Conservation (phyloP, 2,888 invertebrate species). For the Saturnia pavonia region DNA sequence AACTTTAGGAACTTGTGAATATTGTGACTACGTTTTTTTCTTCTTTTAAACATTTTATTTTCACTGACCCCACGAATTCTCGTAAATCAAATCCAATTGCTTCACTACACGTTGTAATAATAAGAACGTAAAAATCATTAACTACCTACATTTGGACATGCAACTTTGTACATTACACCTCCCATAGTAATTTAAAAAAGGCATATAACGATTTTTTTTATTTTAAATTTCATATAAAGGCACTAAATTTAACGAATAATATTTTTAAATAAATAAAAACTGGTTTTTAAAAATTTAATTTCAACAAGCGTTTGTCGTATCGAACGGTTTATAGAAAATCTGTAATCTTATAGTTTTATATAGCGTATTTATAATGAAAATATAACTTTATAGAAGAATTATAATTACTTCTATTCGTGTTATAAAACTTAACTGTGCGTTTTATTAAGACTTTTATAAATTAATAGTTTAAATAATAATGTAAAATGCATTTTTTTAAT, state of each 20-base stretch:
- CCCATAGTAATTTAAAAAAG: constrained; percentile 47
- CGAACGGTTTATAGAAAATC: not conserved
- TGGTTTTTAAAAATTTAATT: not conserved
- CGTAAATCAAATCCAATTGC: constrained; percentile 2
- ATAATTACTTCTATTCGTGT: not conserved
- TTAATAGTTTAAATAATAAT: not conserved
- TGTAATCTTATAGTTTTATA: not conserved
- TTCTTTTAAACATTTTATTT: not conserved
- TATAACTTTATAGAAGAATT: not conserved
- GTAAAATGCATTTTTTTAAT: not conserved
- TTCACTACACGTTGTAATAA: constrained; percentile 33
- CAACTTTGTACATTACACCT: constrained; percentile 47
- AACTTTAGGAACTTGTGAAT: not conserved
- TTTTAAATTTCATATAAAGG: constrained; percentile 47
- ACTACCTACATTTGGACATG: constrained; percentile 32
- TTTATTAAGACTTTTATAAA: not conserved
- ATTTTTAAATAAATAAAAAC: constrained; percentile 28
- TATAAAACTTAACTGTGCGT: constrained; percentile 6
- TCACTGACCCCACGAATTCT: not conserved
- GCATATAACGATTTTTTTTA: constrained; percentile 48
- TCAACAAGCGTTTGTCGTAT: not conserved
- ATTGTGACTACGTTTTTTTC: not conserved
- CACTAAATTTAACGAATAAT: constrained; percentile 51
- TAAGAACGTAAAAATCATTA: constrained; percentile 23
- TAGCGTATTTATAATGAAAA: not conserved